Base-by-base conservation (phyloP, 2,888 invertebrate species). In the Cynaeus angustus region DNA sequence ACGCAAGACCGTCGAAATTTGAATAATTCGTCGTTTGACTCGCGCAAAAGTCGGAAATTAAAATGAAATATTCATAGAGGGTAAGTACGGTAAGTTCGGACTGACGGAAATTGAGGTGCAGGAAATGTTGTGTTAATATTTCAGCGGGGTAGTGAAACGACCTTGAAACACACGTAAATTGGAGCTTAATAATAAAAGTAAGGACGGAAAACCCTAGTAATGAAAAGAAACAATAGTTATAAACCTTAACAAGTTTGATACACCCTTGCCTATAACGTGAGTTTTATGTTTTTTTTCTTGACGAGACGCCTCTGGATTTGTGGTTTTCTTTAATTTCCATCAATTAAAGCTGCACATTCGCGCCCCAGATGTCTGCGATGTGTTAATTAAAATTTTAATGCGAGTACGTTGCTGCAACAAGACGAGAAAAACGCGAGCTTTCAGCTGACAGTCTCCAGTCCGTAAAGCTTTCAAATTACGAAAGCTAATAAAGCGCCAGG, bases 31-130 rank as follows among this genome's bases (percentile, higher is more conserved):
- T 43, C 48, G 16, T 68, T 62, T 62, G 46, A 53, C 33, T 53
- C 45, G 53, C 53, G 62, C 68, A 45, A 68, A 55, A 62, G 62
- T 62, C 62, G 62, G 64, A 64, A 64, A 64, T 64, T 64, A 64
- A 64, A 64, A 64, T 64, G 64, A 64, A 64, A 64, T 64, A 64
- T 64, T 64, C 64, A 64, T 64, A 38, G 10, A 28, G 48, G 33
- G 28, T 45, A 30, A 46, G 30, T 12, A 30, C 9, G 45, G 46
- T 21, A 16, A 46, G 46, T 16, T 9, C 26, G 55, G 38, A 14
- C 21, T 13, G 50, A 21, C 66, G 59, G 59, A 66, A 66, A 33
- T 66, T 16, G 28, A 12, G 28, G 53, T 56, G 65, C 55, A 46
- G 48, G 48, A 50, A 50, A 26, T 50, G 48, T 41, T 50, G 48